Conservation (phyloP, 1,140 invertebrate species). For the Aphaenogaster floridana region DNA sequence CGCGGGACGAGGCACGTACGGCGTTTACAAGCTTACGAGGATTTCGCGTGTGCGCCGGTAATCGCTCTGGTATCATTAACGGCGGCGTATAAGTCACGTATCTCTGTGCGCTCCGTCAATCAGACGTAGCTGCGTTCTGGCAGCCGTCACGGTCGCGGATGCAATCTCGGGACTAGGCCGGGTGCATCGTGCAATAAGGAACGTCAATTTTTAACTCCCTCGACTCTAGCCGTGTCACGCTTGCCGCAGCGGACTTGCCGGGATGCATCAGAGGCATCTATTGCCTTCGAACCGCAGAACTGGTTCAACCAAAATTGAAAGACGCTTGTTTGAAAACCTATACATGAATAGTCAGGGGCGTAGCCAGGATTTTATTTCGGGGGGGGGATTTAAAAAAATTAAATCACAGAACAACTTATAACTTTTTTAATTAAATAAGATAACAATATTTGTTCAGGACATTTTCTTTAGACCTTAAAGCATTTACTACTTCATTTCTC, state of each 20-base stretch:
- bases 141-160: conserved; percentile 52
- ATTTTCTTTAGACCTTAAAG: too few species aligned
- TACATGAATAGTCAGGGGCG: not conserved
- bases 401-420: too few species aligned
- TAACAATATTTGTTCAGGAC: too few species aligned
- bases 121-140: conserved; percentile 42
- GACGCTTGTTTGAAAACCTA: not conserved
- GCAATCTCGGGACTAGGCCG: conserved; percentile 31
- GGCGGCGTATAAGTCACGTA: conserved; percentile 66
- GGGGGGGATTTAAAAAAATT: too few species aligned
- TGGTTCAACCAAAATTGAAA: not conserved
- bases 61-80: conserved; percentile 73
- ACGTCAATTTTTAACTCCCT: conserved; percentile 26
- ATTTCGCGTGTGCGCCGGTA: conserved; percentile 70
- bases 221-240: not conserved
- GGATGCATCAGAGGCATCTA: not conserved
- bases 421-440: too few species aligned
- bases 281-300: not conserved
- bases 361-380: too few species aligned
- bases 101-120: conserved; percentile 50
- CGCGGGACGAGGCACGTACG: conserved; percentile 27
- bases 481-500: too few species aligned
- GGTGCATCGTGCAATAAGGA: conserved; percentile 36
- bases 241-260: not conserved
- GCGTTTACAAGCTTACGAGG: conserved; percentile 73